Base-by-base conservation (phyloP, 2,888 invertebrate species). In the Nemotelus nigrinus region DNA sequence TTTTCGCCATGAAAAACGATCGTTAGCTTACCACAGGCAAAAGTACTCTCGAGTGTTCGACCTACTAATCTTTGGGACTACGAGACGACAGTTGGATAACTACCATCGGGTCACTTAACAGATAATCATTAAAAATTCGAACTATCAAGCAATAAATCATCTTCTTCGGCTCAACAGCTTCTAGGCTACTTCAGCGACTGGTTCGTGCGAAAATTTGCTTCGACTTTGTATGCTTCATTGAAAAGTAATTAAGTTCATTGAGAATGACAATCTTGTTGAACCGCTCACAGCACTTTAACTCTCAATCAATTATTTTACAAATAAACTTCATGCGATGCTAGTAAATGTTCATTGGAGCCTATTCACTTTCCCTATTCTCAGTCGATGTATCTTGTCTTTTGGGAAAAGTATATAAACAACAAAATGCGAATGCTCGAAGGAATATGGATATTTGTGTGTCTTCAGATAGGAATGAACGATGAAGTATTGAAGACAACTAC, bases 31-130 rank as follows among this genome's bases (percentile, higher is more conserved):
- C 25, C 25, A 25, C 25, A 25, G 25, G 25, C 25, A 25, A 25
- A 25, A 25, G 25, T 25, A 25, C 25, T 25, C 25, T 45, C 60
- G 63, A 74, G 74, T 63, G 48, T 74, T 74, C 63, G 74, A 74
- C 74, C 74, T n/a, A 74, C 63, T 74, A 74, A 74, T 63, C 74
- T 41, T 63, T 25, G 25, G 25, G 25, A 74, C 48, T 53, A 60
- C 48, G 25, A 43, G 55, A 25, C 25, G 25, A 70, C 70, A 70
- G 70, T 70, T 70, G 55, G 47, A 55, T 70, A 70, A 70, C 70
- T 70, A 70, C 55, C 50, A 55, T 41, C 39, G 6, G 53, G n/a
- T 44, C 25, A 55, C 41, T 63, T 63, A 25, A 63, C 25, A 63
- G 63, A 57, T 25, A 63, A 70, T 41, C 55, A 3, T n/a, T 41